Evolutionary conservation across 2,113 vertebrate genomes (phyloP).

Genomic region (Dunckerocampus dactyliophorus): DNA sequence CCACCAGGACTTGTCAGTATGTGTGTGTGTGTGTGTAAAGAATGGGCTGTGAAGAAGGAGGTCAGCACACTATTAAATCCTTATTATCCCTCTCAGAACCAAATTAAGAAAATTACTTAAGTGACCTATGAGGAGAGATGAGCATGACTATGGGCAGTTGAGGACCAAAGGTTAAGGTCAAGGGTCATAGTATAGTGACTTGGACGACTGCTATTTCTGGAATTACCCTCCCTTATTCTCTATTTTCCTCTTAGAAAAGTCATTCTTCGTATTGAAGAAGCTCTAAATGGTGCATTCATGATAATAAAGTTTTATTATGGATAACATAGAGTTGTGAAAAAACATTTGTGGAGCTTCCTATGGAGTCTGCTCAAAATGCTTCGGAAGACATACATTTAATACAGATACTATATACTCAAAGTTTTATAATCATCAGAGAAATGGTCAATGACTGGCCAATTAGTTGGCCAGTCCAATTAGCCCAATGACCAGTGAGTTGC

Average conservation of each 20-base stretch:
- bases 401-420: too few relatives aligned
- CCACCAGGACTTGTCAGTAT: slow-evolving; percentile 35
- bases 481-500: too few relatives aligned
- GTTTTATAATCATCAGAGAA: too few relatives aligned
- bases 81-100: slow-evolving; percentile 52
- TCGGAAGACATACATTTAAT: too few relatives aligned
- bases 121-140: slow-evolving; percentile 44
- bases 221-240: neutral
- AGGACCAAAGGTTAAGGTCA: slow-evolving; percentile 34
- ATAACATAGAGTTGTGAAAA: too few relatives aligned
- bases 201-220: slow-evolving; percentile 11
- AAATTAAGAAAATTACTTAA: slow-evolving; percentile 61
- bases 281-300: neutral
- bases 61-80: slow-evolving; percentile 49
- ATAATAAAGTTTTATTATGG: too few relatives aligned
- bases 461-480: too few relatives aligned
- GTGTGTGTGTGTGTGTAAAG: neutral
- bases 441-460: too few relatives aligned
- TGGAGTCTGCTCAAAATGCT: too few relatives aligned
- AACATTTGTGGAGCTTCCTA: too few relatives aligned
- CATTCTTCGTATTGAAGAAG: neutral
- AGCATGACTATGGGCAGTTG: slow-evolving; percentile 26
- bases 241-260: neutral
- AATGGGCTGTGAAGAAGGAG: slow-evolving; percentile 13
- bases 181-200: slow-evolving; percentile 37